Evolutionary conservation across 2,888 invertebrate genomes (phyloP), one percentile per base, ranked within the genome.

Genomic region (Metellina segmentata): DNA sequence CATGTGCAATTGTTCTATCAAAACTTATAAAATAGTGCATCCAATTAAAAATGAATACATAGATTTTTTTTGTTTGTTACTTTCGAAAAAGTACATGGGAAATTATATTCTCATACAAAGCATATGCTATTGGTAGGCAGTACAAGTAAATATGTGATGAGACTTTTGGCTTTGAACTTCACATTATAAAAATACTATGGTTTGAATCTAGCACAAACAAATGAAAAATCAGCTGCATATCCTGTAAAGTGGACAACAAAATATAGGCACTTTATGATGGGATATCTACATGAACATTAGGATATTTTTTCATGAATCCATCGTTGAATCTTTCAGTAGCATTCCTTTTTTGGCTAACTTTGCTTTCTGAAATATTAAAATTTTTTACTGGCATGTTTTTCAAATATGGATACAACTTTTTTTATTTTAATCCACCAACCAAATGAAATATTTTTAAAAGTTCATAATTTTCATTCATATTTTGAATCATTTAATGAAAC

Each of bases 331-430:
- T 77, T 90, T 90, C 20, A 92, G n/a, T n/a, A 93, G 61, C 93
- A 93, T 93, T 77, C 93, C 93, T 77, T 92, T 93, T 52, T 93
- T 93, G 11, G 93, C 93, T 51, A 93, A 69, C 71, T 93, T 93
- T 13, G 93, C 93, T 92, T 93, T 93, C 93, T 93, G 75, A 9
- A 89, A 82, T 34, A 34, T 34, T 34, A 34, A 34, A 1, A 34
- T 34, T 34, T 34, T n/a, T 34, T 34, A 34, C 34, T 34, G 34
- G n/a, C 77, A 16, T 48, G 13, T 20, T 6, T 4, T 34, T 48
- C 7, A 81, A 78, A 70, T 69, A 77, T 19, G 11, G 20, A 53
- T 16, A 0, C 8, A 20, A 6, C n/a, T n/a, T 6, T 1, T 52
- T 34, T 49, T 5, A 1, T 48, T 48, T 16, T 9, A 81, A 2